phyloP scores from a whole-genome alignment of 2,113 vertebrate species.

The Cyprinodon tularosa region DNA sequence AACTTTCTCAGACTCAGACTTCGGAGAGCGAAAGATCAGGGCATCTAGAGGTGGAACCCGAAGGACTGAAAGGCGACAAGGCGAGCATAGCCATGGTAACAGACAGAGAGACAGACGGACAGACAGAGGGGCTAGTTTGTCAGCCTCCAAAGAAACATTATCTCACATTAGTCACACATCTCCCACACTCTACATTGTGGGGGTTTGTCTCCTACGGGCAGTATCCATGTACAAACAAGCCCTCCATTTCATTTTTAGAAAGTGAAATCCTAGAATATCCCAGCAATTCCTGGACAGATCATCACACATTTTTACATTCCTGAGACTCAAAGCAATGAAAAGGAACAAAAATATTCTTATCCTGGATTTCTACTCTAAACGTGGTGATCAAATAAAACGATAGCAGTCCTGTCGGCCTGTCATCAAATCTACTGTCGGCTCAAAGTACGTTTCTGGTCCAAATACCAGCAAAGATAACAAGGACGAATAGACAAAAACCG shows the following conservation, averaged over 20 bases:
- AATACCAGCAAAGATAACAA: not conserved
- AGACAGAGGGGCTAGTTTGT: constrained; percentile 53
- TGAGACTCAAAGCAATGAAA: not conserved
- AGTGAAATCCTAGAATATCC: constrained; percentile 9
- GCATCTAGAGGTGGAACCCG: constrained; percentile 22
- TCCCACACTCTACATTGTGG: constrained; percentile 41
- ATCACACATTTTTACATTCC: not conserved
- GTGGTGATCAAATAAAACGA: not conserved
- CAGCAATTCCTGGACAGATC: not conserved
- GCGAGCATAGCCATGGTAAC: constrained; percentile 48
- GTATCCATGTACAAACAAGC: constrained; percentile 32
- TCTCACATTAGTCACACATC: constrained; percentile 59
- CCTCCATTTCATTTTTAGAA: constrained; percentile 22
- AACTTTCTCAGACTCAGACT: constrained; percentile 56
- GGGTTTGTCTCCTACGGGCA: constrained; percentile 30
- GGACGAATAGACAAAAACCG: not conserved
- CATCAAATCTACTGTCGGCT: not conserved
- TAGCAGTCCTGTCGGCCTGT: not conserved
- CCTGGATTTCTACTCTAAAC: no score
- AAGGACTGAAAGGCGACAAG: constrained; percentile 25
- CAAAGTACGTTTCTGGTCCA: not conserved
- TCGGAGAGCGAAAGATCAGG: constrained; percentile 36
- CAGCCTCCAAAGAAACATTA: constrained; percentile 40
- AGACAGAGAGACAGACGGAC: constrained; percentile 31
- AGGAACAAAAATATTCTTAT: not conserved